Base-by-base conservation (phyloP, 2,113 vertebrate species). In the Stegastes partitus region DNA sequence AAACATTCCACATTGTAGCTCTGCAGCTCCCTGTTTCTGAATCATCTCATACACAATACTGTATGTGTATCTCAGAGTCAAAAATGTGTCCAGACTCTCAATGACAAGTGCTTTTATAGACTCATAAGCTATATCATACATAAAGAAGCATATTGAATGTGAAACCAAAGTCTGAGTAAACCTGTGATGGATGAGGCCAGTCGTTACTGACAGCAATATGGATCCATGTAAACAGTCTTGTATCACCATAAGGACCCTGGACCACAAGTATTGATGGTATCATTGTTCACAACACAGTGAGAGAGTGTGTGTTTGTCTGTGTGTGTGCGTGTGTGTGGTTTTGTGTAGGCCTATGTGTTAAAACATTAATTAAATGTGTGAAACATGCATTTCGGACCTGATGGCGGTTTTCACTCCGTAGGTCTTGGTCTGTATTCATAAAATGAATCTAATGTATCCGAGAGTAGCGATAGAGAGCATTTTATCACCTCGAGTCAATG, bases 91-190 rank as follows among this genome's bases (percentile, higher is more conserved):
- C 83, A 64, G 73, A 84, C 75, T 77, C 81, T 68, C 2, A 26
- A 22, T 47, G 19, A 77, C 62, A 89, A 88, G 87, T 91, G 90
- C 83, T 90, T 91, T 90, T 75, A 84, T 65, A 84, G 87, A 80
- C 74, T 87, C 76, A 68, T 68, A 39, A 79, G 70, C 54, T 85
- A 70, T 59, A 86, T 76, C 73, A 74, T 64, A 23, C 37, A 5
- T 68, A 76, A 82, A 84, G 68, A 79, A 77, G 74, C 71, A 77
- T 72, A 49, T 14, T 83, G 84, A 91, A 89, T 83, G 84, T 85
- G 69, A 90, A 76, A 57, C 79, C 78, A 87, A 85, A 79, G 62
- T 63, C 39, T 63, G 67, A 82, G 74, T 25, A 51, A 79, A 74
- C 57, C 51, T 49, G 77, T 50, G 67, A 74, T 22, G 25, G 18